Base-by-base conservation (phyloP, 2,113 vertebrate genomes). In the Cololabis saira region DNA sequence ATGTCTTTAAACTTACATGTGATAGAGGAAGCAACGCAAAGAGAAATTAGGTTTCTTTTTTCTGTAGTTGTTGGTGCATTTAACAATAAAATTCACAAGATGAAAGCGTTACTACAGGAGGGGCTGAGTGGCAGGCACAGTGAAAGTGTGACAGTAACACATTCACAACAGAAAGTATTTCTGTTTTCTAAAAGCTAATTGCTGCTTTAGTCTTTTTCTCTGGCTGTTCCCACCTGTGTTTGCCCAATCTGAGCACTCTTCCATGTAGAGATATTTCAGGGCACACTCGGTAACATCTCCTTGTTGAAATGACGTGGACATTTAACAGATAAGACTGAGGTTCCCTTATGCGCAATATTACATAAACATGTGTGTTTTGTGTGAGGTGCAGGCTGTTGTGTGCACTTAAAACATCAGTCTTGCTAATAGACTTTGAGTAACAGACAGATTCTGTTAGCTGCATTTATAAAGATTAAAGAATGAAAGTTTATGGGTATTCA, bases 341-440 rank as follows among this genome's bases (percentile, higher is more conserved):
- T 58, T 15, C 21, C 27, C 1, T 18, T 3, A 13, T 57, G 19
- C 27, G 48, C 37, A n/a, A 13, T 58, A 78, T 33, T 40, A 49
- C 16, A 52, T 45, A 47, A 58, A 54, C 10, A 11, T 47, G 2
- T 77, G 56, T 80, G 17, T 41, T 63, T 44, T 21, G 41, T 50
- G 14, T 60, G 50, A 41, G 5, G 12, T 19, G 12, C 24, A 24
- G 15, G 17, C 17, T 57, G 47, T 66, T 60, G 30, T 66, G 27
- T 56, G n/a, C 13, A 21, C 6, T n/a, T 49, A 12, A 14, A 18
- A 57, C 49, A 22, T 16, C 22, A 14, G 27, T 56, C 13, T 79
- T 19, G 9, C 44, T 70, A 48, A 44, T 18, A 12, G 37, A 18
- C 52, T 14, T 4, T n/a, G n/a, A 7, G n/a, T 17, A n/a, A 47